A percentile compares a stretch with the other conserved stretches of the same genome.
Conservation (phyloP, 2,888 invertebrate genomes). For the Geophilus truncorum region DNA sequence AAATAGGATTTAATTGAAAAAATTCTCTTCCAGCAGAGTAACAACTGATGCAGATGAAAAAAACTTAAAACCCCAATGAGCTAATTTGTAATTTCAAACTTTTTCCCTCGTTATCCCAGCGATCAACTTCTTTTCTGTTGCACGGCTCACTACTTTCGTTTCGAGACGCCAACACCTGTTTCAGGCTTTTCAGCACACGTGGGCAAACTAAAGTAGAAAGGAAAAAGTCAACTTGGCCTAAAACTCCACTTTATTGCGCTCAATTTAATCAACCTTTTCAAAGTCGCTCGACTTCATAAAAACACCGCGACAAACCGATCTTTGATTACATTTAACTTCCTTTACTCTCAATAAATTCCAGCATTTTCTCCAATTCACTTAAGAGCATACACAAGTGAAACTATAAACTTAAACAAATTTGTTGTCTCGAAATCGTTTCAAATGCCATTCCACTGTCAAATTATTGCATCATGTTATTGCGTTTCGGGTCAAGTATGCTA, state of each 20-base stretch:
- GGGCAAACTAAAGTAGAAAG: constrained; percentile 1
- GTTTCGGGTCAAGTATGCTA: not conserved
- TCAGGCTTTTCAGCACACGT: constrained; percentile 10
- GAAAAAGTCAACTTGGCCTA: not conserved
- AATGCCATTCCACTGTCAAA: not conserved
- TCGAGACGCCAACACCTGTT: not conserved
- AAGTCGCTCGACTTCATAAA: not conserved
- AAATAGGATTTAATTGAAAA: not conserved
- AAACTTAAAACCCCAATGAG: not conserved
- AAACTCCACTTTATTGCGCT: constrained; percentile 2
- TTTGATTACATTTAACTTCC: not conserved
- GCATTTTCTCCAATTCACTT: not conserved
- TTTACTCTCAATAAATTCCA: not conserved
- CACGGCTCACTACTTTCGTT: not conserved
- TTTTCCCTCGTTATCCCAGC: not conserved
- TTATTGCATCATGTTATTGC: not conserved
- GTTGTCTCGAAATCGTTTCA: not conserved
- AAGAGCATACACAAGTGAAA: not conserved
- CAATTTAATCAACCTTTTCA: constrained; percentile 2
- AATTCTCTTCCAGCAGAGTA: not conserved
- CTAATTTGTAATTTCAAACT: constrained; percentile 18
- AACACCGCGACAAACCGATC: not conserved
- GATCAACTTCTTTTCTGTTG: not conserved
- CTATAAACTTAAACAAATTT: not conserved
- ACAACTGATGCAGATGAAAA: not conserved